phyloP scores from a whole-genome alignment of 2,113 vertebrate genomes.

The Dissostichus mawsoni region DNA sequence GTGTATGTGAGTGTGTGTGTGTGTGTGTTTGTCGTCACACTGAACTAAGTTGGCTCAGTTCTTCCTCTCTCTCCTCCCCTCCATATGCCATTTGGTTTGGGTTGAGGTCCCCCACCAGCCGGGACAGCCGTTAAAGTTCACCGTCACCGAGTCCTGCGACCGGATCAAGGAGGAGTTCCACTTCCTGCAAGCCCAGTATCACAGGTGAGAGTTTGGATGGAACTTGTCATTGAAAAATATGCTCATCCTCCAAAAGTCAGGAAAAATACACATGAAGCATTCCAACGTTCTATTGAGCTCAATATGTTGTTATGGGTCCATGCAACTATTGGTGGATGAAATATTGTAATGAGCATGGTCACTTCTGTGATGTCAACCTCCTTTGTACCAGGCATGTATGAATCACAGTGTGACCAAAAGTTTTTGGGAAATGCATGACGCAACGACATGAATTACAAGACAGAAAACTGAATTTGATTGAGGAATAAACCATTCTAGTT shows the following conservation, averaged over 20 bases:
- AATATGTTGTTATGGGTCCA: background rate
- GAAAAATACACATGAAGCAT: background rate
- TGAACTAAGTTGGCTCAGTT: conserved; percentile 71
- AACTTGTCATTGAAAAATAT: background rate
- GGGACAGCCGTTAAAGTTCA: conserved; percentile 96
- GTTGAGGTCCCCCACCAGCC: conserved; percentile 92
- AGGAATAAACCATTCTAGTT: conserved; percentile 17
- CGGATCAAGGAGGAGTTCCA: conserved; percentile 97
- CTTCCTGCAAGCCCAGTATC: conserved; percentile 96
- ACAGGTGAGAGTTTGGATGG: conserved; percentile 85
- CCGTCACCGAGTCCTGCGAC: conserved; percentile 94
- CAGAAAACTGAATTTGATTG: conserved; percentile 1
- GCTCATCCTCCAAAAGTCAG: background rate
- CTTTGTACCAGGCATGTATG: conserved; percentile 21
- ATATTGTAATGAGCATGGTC: background rate
- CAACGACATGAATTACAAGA: conserved; percentile 50
- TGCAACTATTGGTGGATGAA: background rate
- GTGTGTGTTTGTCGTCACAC: conserved; percentile 41
- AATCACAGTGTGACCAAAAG: conserved; percentile 41
- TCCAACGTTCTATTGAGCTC: background rate
- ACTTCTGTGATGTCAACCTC: conserved; percentile 3
- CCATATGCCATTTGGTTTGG: conserved; percentile 50
- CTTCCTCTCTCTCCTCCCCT: conserved; percentile 39
- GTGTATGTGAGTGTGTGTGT: conserved; percentile 26
- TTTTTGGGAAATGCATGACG: conserved; percentile 37